phyloP scores from a whole-genome alignment of 2,113 vertebrate species.

The Nyctereutes procyonoides region DNA sequence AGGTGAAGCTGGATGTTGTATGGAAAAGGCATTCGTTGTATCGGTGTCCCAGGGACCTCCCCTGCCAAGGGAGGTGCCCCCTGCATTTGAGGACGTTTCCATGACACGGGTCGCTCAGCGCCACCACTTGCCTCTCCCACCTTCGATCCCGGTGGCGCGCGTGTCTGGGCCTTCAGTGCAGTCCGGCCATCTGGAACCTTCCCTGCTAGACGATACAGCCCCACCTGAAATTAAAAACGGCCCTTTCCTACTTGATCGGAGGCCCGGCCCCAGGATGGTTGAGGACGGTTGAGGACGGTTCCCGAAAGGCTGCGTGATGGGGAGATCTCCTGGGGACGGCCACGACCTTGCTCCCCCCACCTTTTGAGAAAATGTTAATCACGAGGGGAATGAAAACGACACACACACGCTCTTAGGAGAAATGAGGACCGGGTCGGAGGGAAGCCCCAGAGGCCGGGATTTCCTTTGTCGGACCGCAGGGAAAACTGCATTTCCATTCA shows the following conservation, averaged over 20 bases:
- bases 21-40: background rate
- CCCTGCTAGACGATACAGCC: background rate
- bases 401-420: background rate
- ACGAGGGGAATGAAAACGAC: background rate
- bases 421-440: slow-evolving; percentile 23
- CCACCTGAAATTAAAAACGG: background rate
- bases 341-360: background rate
- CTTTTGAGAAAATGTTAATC: slow-evolving; percentile 58
- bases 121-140: background rate
- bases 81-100: background rate
- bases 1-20: background rate
- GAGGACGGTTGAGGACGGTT: background rate
- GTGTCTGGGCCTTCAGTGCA: background rate
- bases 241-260: background rate
- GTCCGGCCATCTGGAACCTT: background rate
- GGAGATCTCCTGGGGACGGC: slow-evolving; percentile 5
- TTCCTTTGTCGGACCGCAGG: slow-evolving; percentile 69
- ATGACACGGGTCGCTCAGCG: too few species aligned
- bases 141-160: background rate
- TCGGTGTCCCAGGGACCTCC: background rate
- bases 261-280: background rate
- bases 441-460: slow-evolving; percentile 10
- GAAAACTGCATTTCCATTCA: slow-evolving; percentile 72
- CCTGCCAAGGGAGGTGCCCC: background rate
- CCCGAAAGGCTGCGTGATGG: background rate